Evolutionary conservation across 1,140 invertebrate genomes (phyloP), one percentile per base, ranked within the genome.

Genomic region (Ceratosolen fusciceps): DNA sequence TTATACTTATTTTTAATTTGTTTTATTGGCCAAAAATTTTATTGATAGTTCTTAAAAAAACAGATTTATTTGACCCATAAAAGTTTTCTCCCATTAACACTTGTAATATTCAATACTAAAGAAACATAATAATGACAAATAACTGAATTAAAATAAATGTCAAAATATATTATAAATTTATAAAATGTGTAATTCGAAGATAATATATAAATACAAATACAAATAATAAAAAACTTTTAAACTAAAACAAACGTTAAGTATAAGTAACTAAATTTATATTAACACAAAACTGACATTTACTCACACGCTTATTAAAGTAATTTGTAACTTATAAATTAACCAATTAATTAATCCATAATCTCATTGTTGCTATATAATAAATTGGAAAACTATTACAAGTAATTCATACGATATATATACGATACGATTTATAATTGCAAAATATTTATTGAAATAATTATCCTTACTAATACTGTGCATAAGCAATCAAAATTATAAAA

Each of bases 21-120:
- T n/a, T n/a, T n/a, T n/a, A n/a, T n/a, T n/a, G n/a, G n/a, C n/a
- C n/a, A 68, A 68, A 39, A 47, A 47, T 68, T 2, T 19, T 47
- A 68, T 26, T 68, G 37, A 47, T 26, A 68, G 34, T 47, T 68
- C n/a, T 68, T 47, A 26, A 47, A 68, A 67, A 68, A 47, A 39
- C 10, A 68, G 39, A 2, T 68, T 29, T 10, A 39, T 0, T 10
- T 47, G 37, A 43, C 39, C 37, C 39, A 68, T 2, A 29, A 43
- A 47, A 47, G 21, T 68, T 68, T 68, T 47, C 10, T 47, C 37
- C 47, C 37, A 12, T 24, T 47, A 7, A 37, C 19, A 37, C 37
- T 4, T 5, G 12, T 31, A 31, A 65, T 65, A 37, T 21, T 5
- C 16, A 37, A 29, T 37, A 5, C 16, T 12, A 4, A 5, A 1